Conservation (phyloP, 2,888 invertebrate genomes). For the Hydroisotoma schaefferi region DNA sequence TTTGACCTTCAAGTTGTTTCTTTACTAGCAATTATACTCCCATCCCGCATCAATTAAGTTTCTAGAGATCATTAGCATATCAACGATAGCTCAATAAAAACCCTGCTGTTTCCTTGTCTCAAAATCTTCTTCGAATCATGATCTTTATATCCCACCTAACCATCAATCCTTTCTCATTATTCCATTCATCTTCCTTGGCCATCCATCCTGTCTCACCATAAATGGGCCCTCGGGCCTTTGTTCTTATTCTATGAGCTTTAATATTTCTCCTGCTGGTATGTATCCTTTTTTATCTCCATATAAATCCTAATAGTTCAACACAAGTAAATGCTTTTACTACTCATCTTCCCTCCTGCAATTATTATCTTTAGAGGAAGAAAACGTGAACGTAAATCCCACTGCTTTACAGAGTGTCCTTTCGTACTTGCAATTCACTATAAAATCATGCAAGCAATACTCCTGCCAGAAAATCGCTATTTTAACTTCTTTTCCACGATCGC, state of each 20-base stretch:
- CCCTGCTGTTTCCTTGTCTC: slow-evolving; percentile 33
- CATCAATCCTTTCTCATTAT: slow-evolving; percentile 45
- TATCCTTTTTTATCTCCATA: not conserved
- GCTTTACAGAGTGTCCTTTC: too few species aligned
- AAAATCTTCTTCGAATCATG: slow-evolving; percentile 14
- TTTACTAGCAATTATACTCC: slow-evolving; percentile 38
- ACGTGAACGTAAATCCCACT: too few species aligned
- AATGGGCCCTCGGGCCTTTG: slow-evolving; percentile 32
- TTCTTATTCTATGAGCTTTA: slow-evolving; percentile 16
- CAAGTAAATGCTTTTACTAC: too few species aligned
- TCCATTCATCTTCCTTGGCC: slow-evolving; percentile 34
- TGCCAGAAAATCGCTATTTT: too few species aligned
- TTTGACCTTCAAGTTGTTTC: slow-evolving; percentile 36
- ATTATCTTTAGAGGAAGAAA: too few species aligned
- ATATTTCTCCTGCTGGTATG: not conserved
- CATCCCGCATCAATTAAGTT: slow-evolving; percentile 45
- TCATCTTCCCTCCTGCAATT: not conserved
- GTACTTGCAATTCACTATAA: too few species aligned
- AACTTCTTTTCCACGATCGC: too few species aligned
- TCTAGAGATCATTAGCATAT: slow-evolving; percentile 46
- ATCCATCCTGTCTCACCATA: slow-evolving; percentile 32
- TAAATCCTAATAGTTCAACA: too few species aligned
- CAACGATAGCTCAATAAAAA: slow-evolving; percentile 46
- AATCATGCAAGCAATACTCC: too few species aligned
- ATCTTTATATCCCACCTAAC: slow-evolving; percentile 33